A percentile compares a stretch with the other conserved stretches of the same genome.
phyloP scores from a whole-genome alignment of 2,888 invertebrate genomes.

The Cabera pusaria region DNA sequence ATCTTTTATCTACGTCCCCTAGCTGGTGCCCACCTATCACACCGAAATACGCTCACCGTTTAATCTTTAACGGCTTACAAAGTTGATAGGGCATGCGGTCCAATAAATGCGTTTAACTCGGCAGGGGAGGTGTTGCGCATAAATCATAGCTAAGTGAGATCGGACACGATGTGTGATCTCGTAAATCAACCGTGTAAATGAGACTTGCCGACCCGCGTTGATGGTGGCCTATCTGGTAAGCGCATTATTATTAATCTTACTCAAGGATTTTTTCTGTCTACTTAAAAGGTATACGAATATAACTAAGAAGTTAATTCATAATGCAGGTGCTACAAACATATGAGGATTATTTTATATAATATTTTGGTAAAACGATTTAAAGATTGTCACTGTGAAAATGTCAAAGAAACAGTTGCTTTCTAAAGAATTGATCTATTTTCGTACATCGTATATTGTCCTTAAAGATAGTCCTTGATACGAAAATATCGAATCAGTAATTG shows the following conservation, averaged over 20 bases:
- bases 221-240: conserved; percentile 65
- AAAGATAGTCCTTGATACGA: too few relatives aligned
- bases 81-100: conserved; percentile 73
- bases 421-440: too few relatives aligned
- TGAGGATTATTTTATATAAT: too few relatives aligned
- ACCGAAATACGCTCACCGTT: conserved; percentile 37
- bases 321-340: too few relatives aligned
- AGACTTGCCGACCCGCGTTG: conserved; percentile 59
- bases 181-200: conserved; percentile 80
- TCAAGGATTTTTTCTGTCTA: conserved; percentile 45
- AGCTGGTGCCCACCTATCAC: conserved; percentile 31
- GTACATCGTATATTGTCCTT: too few relatives aligned
- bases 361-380: too few relatives aligned
- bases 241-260: conserved; percentile 57
- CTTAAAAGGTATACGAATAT: too few relatives aligned
- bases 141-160: conserved; percentile 81
- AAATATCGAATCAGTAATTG: too few relatives aligned
- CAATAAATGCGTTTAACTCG: conserved; percentile 76
- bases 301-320: too few relatives aligned
- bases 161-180: conserved; percentile 78
- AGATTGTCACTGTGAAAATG: too few relatives aligned
- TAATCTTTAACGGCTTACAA: conserved; percentile 58
- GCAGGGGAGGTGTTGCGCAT: conserved; percentile 73
- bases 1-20: conserved; percentile 10
- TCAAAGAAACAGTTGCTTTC: too few relatives aligned